Percentiles rank a stretch among this genome's conserved stretches.
Evolutionary conservation across 1,140 invertebrate species (phyloP).

Genomic region (Microplitis demolitor): DNA sequence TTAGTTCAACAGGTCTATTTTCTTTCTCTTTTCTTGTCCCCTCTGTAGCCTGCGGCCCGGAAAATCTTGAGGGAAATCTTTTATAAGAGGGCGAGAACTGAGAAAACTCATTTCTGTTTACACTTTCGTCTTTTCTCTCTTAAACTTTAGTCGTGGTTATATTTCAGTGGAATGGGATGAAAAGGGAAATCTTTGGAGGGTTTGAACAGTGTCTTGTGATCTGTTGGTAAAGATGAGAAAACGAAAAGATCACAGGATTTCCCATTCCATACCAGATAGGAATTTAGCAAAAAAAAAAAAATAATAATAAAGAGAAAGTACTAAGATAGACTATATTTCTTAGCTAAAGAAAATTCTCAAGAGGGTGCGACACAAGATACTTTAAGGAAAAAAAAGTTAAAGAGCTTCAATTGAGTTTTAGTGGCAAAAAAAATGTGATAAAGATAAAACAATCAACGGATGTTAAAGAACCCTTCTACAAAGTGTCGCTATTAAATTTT

Average conservation of each 20-base stretch:
- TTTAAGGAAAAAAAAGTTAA: constrained; percentile 16
- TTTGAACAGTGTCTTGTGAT: constrained; percentile 25
- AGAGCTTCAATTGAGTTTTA: constrained; percentile 32
- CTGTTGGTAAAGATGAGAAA: constrained; percentile 10
- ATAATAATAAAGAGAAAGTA: constrained; percentile 27
- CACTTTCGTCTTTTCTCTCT: constrained; percentile 15
- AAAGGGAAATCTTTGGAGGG: constrained; percentile 15
- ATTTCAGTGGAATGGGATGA: not conserved
- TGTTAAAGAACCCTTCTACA: not conserved
- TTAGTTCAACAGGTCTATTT: constrained; percentile 37
- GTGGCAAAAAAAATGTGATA: constrained; percentile 32
- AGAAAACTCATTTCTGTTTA: constrained; percentile 47
- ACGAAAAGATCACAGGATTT: not conserved
- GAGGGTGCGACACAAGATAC: constrained; percentile 14
- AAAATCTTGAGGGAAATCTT: constrained; percentile 56
- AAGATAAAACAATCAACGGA: constrained; percentile 19
- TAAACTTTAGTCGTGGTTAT: not conserved
- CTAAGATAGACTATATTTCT: constrained; percentile 56
- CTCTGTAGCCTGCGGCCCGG: constrained; percentile 39
- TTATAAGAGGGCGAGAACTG: constrained; percentile 34
- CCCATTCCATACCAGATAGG: not conserved
- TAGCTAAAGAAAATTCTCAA: constrained; percentile 22
- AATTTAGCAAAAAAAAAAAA: constrained; percentile 6
- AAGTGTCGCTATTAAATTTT: not conserved
- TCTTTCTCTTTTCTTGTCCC: constrained; percentile 4